phyloP scores from a whole-genome alignment of 2,797 vertebrate genomes.

The Micropoecilia bifurca region DNA sequence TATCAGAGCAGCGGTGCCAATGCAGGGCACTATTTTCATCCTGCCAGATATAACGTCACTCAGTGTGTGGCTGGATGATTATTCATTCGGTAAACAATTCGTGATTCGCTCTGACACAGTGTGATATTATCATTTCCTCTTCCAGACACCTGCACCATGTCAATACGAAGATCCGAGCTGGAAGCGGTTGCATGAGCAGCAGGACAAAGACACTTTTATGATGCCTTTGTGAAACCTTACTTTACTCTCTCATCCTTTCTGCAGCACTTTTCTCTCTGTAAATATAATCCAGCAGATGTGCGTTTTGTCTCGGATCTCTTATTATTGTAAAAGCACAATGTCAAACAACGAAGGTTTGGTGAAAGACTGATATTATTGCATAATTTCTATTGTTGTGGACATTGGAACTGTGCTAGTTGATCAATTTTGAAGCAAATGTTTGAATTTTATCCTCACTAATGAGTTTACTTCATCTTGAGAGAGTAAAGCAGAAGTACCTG shows the following conservation, averaged over 20 bases:
- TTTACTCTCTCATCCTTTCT: conserved; percentile 23
- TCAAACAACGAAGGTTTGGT: not conserved
- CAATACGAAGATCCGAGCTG: conserved; percentile 14
- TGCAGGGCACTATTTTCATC: conserved; percentile 43
- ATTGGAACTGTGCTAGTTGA: not conserved
- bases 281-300: not conserved
- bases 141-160: conserved; percentile 29
- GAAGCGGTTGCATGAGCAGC: conserved; percentile 4
- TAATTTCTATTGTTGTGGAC: not conserved
- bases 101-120: conserved; percentile 40
- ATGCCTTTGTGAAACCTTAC: not conserved
- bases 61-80: conserved; percentile 41
- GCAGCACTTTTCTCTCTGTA: conserved; percentile 1
- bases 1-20: conserved; percentile 30
- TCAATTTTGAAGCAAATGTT: not conserved
- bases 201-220: conserved; percentile 14
- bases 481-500: not conserved
- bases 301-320: conserved; percentile 8
- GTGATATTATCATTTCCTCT: conserved; percentile 46
- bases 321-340: conserved; percentile 32
- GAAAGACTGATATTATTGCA: not conserved
- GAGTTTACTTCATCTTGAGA: not conserved
- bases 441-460: not conserved
- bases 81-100: conserved; percentile 57
- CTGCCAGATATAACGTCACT: conserved; percentile 26